These are phyloP conservation scores for Numida meleagris DNA, from an alignment of 2,113 vertebrate genomes.

Conservation along the genomic window DNA sequence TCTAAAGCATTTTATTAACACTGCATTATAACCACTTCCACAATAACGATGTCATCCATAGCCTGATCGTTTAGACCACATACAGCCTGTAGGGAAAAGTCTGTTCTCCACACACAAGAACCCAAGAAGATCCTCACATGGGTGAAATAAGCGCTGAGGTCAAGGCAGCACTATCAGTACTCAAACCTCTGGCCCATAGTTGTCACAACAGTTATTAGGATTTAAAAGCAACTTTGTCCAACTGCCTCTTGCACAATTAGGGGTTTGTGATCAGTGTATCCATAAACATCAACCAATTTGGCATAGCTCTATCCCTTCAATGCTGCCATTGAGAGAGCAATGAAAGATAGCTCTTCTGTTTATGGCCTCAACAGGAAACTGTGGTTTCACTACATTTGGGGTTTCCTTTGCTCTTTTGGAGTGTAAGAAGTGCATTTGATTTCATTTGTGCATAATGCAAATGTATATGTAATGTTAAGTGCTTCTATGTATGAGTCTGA, in stretches of 20 bases:
- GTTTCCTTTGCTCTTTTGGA: conserved; percentile 16
- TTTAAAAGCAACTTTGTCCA: conserved; percentile 15
- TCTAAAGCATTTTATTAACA: background rate
- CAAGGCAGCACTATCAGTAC: background rate
- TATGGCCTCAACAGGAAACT: conserved; percentile 41
- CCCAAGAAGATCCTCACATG: background rate
- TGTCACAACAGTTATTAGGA: background rate
- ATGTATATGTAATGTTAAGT: background rate
- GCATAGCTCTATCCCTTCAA: background rate
- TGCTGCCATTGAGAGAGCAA: conserved; percentile 22
- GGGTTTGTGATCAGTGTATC: background rate
- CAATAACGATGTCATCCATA: background rate
- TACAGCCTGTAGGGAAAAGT: background rate
- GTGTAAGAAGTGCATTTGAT: background rate
- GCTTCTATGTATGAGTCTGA: background rate
- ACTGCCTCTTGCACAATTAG: background rate
- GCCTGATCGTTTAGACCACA: background rate
- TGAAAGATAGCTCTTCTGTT: conserved; percentile 22
- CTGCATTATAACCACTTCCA: background rate
- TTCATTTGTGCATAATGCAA: background rate
- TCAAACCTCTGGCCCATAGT: background rate
- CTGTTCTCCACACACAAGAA: background rate
- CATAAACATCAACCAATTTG: conserved; percentile 12
- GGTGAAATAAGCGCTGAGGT: background rate
- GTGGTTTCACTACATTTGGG: background rate